Evolutionary conservation across 2,888 invertebrate species (phyloP), one percentile per base, ranked within the genome.

Genomic region (Stenolophus ochropezus): DNA sequence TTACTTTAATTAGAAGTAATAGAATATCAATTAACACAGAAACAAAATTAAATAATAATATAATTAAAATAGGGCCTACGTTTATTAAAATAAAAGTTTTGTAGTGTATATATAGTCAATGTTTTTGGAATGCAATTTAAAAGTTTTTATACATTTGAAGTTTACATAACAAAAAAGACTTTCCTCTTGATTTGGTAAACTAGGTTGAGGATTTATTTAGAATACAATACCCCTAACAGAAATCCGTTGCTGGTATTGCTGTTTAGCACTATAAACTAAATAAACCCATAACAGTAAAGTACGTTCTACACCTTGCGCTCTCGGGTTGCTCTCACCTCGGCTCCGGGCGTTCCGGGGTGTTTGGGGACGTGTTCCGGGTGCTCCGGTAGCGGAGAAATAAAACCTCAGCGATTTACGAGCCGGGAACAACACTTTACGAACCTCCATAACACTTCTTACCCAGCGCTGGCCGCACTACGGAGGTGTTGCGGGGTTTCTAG

Each of bases 361-460:
- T 61, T 61, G 78, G 65, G 65, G 61, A 78, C 78, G 78, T 65
- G 78, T 78, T 61, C 74, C 74, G 33, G 27, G 11, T 27, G 18
- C 16, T 21, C 49, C 14, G 61, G 61, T n/a, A 20, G 42, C 77
- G 77, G 77, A 42, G 33, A 58, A 58, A 77, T 77, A 77, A 78
- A 78, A 78, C 78, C 78, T 65, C 77, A 58, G 78, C 61, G 61
- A 58, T 78, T 65, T 78, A 78, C 78, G 78, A 78, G 20, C 49
- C 21, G n/a, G 78, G 61, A 78, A 65, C 78, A 78, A 78, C 78
- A 78, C 78, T 78, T 78, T 65, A 47, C 78, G 78, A 78, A 78
- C 78, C 61, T 61, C 23, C 49, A 78, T 61, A 78, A 78, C 78
- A 78, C 78, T 61, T 78, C 61, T 78, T 78, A 78, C 78, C 49